Evolutionary conservation across 2,888 invertebrate genomes (phyloP), one percentile per base, ranked within the genome.

Genomic region (Cremastinae sp.): DNA sequence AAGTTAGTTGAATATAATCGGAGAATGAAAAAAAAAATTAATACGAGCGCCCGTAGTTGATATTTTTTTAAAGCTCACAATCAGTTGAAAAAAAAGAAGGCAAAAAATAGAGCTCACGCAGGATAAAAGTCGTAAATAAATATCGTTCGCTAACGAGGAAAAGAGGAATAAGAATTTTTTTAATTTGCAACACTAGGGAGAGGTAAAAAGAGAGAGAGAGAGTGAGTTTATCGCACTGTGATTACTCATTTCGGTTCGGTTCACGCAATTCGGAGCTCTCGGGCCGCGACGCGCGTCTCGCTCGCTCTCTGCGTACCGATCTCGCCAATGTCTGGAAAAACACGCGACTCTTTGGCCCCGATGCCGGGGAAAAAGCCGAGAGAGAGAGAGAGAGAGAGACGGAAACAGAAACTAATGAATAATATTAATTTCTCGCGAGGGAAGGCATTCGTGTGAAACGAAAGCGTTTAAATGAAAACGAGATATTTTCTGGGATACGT

Each of bases 361-460:
- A 28, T 28, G 5, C 2, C 28, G 28, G 5, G 28, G 28, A 28
- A 28, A 28, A 28, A 2, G 2, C 28, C 5, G 28, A 28, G 28
- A 2, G 2, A 2, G 2, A 51, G n/a, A n/a, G n/a, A n/a, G n/a
- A n/a, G 64, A 51, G 36, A 47, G 18, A 56, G 43, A 14, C 28
- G 20, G 14, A 22, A 14, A 34, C 18, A 36, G 1, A 9, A 34
- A 41, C 41, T 69, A 58, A 65, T 74, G 70, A 70, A 74, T 47
- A 70, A 75, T 75, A 75, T 70, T 69, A 64, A 64, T 74, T 64
- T 65, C 36, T 53, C 36, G 9, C 28, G 51, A 36, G 51, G 18
- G 58, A 58, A 58, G 36, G 64, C 64, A 70, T 59, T 74, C 74
- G 69, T 53, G 74, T 64, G 74, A 70, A 70, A 70, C 64, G 70